Base-by-base conservation (phyloP, 1,140 invertebrate species). In the Solenopsis invicta region DNA sequence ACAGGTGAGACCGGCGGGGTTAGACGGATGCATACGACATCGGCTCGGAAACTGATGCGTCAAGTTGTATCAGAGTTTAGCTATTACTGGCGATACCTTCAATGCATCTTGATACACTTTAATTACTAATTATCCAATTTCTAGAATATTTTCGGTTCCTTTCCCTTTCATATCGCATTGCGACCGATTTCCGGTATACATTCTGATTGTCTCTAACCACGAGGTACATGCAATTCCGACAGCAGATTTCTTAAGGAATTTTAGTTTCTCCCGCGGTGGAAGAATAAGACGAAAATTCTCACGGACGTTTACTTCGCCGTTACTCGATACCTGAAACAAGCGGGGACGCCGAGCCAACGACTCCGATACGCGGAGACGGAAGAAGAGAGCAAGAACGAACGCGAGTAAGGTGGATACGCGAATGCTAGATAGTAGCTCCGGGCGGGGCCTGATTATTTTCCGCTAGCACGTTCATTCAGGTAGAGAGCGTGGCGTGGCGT, bases 361-460 rank as follows among this genome's bases (percentile, higher is more conserved):
- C 78, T 78, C 77, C 69, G 87, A 90, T 89, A 86, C 71, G 61
- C 48, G 89, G 84, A 91, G 88, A 87, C 88, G 76, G 86, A 81
- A 84, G 77, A n/a, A 80, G 41, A 41, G 87, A 88, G 66, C 84
- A 89, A 89, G 88, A 85, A 80, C 74, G 74, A 41, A 41, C 41
- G 41, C 4, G 41, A 41, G 41, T 6, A 72, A 37, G 87, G 69
- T 80, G 89, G 85, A 91, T 91, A 87, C 81, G 76, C 89, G 87
- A 91, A 91, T 91, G 85, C 85, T 91, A 91, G 93, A 95, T 94
- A 94, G 93, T 94, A 92, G 94, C 95, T 94, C 77, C 92, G 87
- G 94, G 95, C 95, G 94, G 88, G 92, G 94, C 95, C 95, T 95
- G 95, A 95, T 95, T 95, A 95, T 95, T 95, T 95, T 95, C 94